These are phyloP conservation scores for Erynnis tages DNA, from an alignment of 2,888 invertebrate genomes.

Conservation along the genomic window DNA sequence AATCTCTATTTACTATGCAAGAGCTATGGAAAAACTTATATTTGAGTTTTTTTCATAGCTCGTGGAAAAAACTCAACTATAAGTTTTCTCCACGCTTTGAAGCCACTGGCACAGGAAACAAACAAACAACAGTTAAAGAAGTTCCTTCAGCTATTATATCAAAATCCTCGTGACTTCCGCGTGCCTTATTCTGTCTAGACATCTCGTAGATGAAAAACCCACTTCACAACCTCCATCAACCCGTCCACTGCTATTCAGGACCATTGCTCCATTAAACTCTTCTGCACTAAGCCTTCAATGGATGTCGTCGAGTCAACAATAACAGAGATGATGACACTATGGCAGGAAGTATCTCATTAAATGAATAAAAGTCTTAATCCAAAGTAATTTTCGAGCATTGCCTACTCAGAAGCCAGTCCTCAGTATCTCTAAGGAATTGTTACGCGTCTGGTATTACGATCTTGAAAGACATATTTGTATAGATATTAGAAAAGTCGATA, in stretches of 20 bases:
- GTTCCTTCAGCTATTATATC: too few relatives aligned
- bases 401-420: neutral
- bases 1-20: too few relatives aligned
- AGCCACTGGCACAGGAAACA: too few relatives aligned
- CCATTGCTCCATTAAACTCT: neutral
- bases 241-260: neutral
- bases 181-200: neutral
- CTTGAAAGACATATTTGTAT: too few relatives aligned
- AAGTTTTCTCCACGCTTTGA: too few relatives aligned
- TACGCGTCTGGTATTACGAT: too few relatives aligned
- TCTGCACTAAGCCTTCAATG: neutral
- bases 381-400: neutral
- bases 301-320: neutral
- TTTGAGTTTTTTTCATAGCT: too few relatives aligned
- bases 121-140: too few relatives aligned
- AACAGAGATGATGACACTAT: neutral
- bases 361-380: neutral
- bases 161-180: too few relatives aligned
- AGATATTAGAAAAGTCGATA: too few relatives aligned
- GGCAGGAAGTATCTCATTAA: conserved; percentile 3
- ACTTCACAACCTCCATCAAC: neutral
- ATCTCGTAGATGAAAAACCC: neutral
- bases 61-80: too few relatives aligned
- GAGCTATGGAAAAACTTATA: too few relatives aligned
- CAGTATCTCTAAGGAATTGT: neutral